Evolutionary conservation across 2,797 vertebrate species (phyloP), one percentile per base, ranked within the genome.

Genomic region (Antrozous pallidus): DNA sequence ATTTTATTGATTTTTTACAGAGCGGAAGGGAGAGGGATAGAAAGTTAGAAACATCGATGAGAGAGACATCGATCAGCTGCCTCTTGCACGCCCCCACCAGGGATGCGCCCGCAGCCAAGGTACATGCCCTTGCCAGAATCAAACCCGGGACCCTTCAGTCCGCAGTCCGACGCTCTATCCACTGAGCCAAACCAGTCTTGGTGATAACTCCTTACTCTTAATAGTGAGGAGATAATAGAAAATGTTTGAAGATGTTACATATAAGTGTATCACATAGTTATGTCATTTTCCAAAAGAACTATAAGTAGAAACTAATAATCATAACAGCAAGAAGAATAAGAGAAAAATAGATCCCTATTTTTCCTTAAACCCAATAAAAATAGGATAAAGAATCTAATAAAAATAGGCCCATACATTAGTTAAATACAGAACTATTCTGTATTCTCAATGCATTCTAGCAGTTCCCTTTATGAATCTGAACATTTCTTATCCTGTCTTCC

Each of bases 311-410:
- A 77, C 67, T 74, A 31, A 2, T 85, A 49, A 75, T 42, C 20
- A 2, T 42, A 61, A 33, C 17, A 82, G 13, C 20, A 82, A 49
- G 17, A 51, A 8, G 28, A 71, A 63, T 69, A 16, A 74, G 61
- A n/a, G 16, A 84, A 18, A 77, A 51, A 61, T 5, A 93, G 8
- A 54, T 1, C 3, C 18, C 40, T 51, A 49, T 26, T 67, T 80
- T 95, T 71, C 70, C 33, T 77, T 79, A 94, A 89, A 74, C 20
- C 10, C 5, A 82, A 71, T n/a, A 65, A 75, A 71, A 92, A 58
- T 7, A 84, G 14, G 18, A 84, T 33, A 24, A 88, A 70, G 49
- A 75, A 70, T 73, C 78, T 11, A 88, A 69, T 63, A 79, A 93
- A 87, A 49, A 20, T 28, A 81, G 47, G 4, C 63, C 31, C 1